These are phyloP conservation scores for Eleginops maclovinus DNA, from an alignment of 2,113 vertebrate species.

Conservation along the genomic window DNA sequence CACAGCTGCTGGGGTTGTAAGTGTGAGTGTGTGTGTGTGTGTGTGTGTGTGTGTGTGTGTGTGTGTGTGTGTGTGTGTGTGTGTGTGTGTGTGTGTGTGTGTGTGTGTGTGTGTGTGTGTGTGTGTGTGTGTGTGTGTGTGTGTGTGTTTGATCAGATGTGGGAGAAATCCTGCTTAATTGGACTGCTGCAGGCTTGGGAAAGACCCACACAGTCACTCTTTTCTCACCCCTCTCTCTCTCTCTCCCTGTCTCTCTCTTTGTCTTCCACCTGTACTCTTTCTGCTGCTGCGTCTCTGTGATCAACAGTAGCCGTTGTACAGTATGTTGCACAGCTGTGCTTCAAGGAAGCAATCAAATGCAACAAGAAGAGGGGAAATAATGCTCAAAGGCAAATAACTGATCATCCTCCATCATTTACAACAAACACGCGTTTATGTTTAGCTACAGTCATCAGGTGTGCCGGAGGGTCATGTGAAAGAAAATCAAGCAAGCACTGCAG, in stretches of 20 bases:
- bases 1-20: constrained; percentile 60
- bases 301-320: background rate
- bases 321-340: constrained; percentile 6
- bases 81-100: constrained; percentile 24
- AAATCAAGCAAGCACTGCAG: background rate
- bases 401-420: constrained; percentile 7
- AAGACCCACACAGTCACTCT: constrained; percentile 59
- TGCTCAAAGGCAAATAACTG: constrained; percentile 6
- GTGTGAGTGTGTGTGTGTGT: constrained; percentile 45
- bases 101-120: constrained; percentile 15
- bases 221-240: constrained; percentile 24
- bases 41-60: constrained; percentile 22
- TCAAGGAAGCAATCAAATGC: background rate
- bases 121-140: no score
- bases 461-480: background rate
- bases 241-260: background rate
- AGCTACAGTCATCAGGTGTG: constrained; percentile 7
- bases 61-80: constrained; percentile 41
- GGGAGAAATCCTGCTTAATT: constrained; percentile 79
- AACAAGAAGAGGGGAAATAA: background rate
- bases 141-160: constrained; percentile 39
- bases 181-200: constrained; percentile 76
- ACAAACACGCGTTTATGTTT: background rate
- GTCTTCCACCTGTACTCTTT: constrained; percentile 30
- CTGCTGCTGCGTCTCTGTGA: constrained; percentile 6